These are phyloP conservation scores for Aleadryas rufinucha DNA, from an alignment of 2,113 vertebrate species.

Conservation along the genomic window DNA sequence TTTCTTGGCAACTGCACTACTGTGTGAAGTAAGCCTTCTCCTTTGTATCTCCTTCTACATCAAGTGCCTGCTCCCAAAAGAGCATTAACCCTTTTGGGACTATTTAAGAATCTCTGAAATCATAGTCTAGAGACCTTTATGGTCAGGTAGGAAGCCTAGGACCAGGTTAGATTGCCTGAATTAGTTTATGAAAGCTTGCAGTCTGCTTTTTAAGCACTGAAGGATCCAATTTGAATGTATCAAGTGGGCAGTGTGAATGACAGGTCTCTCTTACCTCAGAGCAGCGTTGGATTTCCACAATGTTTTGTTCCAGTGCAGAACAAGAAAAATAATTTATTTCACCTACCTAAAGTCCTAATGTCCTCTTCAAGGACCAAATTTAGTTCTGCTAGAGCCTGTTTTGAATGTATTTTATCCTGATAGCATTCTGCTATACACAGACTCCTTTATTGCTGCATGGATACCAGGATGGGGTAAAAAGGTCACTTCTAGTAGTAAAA, in stretches of 20 bases:
- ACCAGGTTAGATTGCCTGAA: not conserved
- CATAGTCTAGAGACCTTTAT: not conserved
- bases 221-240: not conserved
- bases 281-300: not conserved
- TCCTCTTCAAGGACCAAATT: not conserved
- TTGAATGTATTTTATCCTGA: not conserved
- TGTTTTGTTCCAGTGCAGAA: not conserved
- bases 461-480: not conserved
- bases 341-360: not conserved
- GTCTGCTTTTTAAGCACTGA: not conserved
- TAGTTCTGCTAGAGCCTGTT: not conserved
- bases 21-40: not conserved
- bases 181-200: not conserved
- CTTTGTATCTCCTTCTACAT: not conserved
- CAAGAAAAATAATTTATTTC: not conserved
- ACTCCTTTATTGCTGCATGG: not conserved
- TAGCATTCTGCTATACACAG: not conserved
- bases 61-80: not conserved
- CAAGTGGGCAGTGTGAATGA: not conserved
- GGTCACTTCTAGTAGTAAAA: not conserved
- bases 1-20: not conserved
- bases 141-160: not conserved
- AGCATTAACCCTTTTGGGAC: not conserved
- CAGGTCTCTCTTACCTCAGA: not conserved
- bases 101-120: not conserved